Evolutionary conservation across 1,140 invertebrate genomes (phyloP).

Genomic region (Cydia amplana): DNA sequence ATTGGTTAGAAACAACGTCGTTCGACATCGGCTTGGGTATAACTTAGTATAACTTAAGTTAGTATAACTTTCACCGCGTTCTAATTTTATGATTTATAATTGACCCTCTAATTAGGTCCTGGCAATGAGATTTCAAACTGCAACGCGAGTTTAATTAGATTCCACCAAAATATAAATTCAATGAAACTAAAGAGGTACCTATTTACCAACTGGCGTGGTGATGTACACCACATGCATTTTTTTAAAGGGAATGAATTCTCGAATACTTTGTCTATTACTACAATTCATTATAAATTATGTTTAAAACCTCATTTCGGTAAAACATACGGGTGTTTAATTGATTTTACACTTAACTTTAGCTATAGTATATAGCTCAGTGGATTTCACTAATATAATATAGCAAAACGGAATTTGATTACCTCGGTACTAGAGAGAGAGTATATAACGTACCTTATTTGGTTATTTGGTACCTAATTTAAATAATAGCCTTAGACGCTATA

Average conservation of each 20-base stretch:
- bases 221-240: not conserved
- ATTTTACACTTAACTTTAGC: conserved; percentile 3
- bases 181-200: not conserved
- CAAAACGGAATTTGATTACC: conserved; percentile 1
- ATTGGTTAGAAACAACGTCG: conserved; percentile 7
- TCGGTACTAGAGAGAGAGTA: not conserved
- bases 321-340: not conserved
- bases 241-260: too few relatives aligned
- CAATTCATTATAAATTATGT: not conserved
- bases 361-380: not conserved
- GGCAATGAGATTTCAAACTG: not conserved
- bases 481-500: not conserved
- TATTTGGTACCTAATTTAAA: not conserved
- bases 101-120: not conserved
- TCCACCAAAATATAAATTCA: not conserved
- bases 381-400: conserved; percentile 9
- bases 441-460: conserved; percentile 3
- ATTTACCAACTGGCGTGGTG: not conserved
- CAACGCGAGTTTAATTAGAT: not conserved
- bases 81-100: not conserved
- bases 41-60: not conserved
- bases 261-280: not conserved
- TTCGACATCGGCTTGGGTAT: not conserved
- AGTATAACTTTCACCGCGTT: not conserved
- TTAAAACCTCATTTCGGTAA: not conserved